Evolutionary conservation across 2,888 invertebrate species (phyloP).

Genomic region (Scrobipalpa atriplicella): DNA sequence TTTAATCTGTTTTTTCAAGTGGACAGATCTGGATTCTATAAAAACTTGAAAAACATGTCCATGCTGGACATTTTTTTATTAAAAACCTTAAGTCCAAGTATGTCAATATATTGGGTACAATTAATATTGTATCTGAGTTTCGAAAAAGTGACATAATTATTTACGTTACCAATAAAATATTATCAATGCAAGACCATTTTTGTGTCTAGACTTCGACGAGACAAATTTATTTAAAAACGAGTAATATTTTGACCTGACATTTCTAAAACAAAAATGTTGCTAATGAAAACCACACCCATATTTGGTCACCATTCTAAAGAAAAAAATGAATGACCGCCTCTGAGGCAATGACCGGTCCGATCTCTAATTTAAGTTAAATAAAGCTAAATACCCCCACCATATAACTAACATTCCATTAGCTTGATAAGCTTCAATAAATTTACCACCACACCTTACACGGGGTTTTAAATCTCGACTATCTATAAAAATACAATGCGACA

Average conservation of each 20-base stretch:
- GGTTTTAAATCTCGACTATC: slow-evolving; percentile 65
- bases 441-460: slow-evolving; percentile 65
- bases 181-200: not conserved
- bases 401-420: slow-evolving; percentile 56
- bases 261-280: slow-evolving; percentile 7
- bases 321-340: slow-evolving; percentile 19
- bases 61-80: too few relatives aligned
- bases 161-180: not conserved
- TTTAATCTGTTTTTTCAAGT: not conserved
- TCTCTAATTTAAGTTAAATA: slow-evolving; percentile 22
- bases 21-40: too few relatives aligned
- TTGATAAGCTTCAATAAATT: slow-evolving; percentile 75
- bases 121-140: too few relatives aligned
- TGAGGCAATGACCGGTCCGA: slow-evolving; percentile 20
- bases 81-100: too few relatives aligned
- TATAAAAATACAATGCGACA: slow-evolving; percentile 63
- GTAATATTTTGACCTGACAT: slow-evolving; percentile 17
- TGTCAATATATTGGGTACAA: too few relatives aligned
- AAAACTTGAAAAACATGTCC: too few relatives aligned
- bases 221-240: not conserved
- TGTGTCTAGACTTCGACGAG: not conserved
- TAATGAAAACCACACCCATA: slow-evolving; percentile 16
- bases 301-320: not conserved
- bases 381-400: slow-evolving; percentile 18
- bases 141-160: too few relatives aligned